phyloP scores from a whole-genome alignment of 2,797 vertebrate species.

The Peromyscus eremicus region DNA sequence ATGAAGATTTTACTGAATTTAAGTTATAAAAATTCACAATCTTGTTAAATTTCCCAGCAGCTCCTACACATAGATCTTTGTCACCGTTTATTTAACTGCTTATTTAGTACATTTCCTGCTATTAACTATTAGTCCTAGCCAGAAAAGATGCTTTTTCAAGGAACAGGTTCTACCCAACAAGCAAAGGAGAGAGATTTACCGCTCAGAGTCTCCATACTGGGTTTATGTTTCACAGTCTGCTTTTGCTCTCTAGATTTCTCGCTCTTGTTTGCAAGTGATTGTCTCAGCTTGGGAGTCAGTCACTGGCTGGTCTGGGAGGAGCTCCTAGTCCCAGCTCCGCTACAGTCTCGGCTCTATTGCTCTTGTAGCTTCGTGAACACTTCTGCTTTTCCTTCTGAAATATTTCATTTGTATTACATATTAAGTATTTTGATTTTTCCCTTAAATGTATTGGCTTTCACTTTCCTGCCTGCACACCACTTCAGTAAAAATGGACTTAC shows the following conservation, averaged over 20 bases:
- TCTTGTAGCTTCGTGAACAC: neutral
- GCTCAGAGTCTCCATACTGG: neutral
- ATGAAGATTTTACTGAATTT: conserved; percentile 50
- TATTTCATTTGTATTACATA: neutral
- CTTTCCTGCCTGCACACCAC: neutral
- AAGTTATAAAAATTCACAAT: conserved; percentile 39
- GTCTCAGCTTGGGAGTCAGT: neutral
- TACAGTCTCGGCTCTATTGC: neutral
- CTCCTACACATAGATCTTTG: neutral
- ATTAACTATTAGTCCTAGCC: neutral
- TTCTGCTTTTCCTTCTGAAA: conserved; percentile 46
- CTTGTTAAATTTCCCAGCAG: conserved; percentile 51
- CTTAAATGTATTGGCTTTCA: conserved; percentile 4
- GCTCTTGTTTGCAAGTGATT: neutral
- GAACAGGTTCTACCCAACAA: conserved; percentile 22
- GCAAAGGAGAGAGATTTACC: neutral
- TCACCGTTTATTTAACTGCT: conserved; percentile 54
- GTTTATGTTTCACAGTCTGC: neutral
- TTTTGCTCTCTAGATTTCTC: neutral
- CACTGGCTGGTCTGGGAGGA: neutral
- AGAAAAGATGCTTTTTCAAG: conserved; percentile 51
- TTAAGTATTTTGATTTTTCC: conserved; percentile 12
- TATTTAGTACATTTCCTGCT: neutral
- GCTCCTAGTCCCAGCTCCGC: neutral
- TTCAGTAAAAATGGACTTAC: conserved; percentile 33